Percentiles rank a stretch among this genome's conserved stretches.
Conservation (phyloP, 2,113 vertebrate genomes). For the Tiliqua scincoides region DNA sequence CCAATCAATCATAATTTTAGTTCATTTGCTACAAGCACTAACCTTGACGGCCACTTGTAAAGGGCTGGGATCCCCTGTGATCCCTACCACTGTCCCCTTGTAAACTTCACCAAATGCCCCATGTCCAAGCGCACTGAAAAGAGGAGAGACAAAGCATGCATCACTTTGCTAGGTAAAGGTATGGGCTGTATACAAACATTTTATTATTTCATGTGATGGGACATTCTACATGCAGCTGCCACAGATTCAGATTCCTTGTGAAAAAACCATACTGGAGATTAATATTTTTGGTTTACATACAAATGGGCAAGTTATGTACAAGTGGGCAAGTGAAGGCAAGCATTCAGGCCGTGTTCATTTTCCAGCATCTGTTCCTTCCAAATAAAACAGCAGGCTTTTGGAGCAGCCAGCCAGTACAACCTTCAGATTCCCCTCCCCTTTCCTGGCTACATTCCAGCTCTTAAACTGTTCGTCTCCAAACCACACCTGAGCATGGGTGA, state of each 20-base stretch:
- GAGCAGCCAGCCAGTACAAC: too few relatives aligned
- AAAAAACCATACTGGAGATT: too few relatives aligned
- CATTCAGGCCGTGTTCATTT: not conserved
- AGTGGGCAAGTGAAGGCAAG: not conserved
- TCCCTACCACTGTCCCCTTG: slow-evolving; percentile 87
- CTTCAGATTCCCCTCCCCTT: not conserved
- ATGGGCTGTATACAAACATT: too few relatives aligned
- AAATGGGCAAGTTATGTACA: not conserved
- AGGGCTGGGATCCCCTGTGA: slow-evolving; percentile 82
- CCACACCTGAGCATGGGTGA: too few relatives aligned
- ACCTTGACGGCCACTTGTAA: slow-evolving; percentile 94
- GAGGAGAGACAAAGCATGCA: slow-evolving; percentile 18
- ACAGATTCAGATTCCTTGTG: not conserved
- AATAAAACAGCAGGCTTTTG: not conserved
- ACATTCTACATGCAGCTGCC: not conserved
- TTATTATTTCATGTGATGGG: not conserved
- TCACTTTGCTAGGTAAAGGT: too few relatives aligned
- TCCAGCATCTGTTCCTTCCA: not conserved
- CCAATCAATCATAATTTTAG: too few relatives aligned
- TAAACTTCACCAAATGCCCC: slow-evolving; percentile 93
- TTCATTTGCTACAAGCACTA: slow-evolving; percentile 49
- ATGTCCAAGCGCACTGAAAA: slow-evolving; percentile 86
- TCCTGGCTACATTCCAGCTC: not conserved
- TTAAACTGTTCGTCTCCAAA: not conserved
- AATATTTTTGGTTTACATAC: not conserved